Evolutionary conservation across 1,140 invertebrate species (phyloP).

Genomic region (Teleogryllus occipitalis): DNA sequence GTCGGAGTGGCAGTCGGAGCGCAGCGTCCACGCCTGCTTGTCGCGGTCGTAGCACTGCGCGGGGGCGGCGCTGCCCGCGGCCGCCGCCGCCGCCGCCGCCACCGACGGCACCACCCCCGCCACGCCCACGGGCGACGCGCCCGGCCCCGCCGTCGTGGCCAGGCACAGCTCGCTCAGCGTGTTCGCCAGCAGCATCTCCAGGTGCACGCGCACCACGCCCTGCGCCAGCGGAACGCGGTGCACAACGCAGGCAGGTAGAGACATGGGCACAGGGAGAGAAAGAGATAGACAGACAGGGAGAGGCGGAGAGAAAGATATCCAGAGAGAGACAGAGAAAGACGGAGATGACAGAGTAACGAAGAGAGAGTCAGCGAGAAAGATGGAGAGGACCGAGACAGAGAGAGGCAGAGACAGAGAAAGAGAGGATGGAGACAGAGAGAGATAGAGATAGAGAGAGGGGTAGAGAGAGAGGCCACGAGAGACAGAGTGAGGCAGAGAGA

Average conservation of each 20-base stretch:
- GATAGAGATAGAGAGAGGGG: no score
- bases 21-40: constrained; percentile 74
- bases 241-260: neutral
- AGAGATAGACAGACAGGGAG: neutral
- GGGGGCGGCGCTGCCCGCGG: constrained; percentile 17
- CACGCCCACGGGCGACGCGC: constrained; percentile 15
- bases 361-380: neutral
- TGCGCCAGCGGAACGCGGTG: constrained; percentile 19
- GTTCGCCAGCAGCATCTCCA: constrained; percentile 69
- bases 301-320: neutral
- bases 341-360: neutral
- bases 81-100: constrained; percentile 34
- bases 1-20: constrained; percentile 72
- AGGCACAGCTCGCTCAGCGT: constrained; percentile 63
- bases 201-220: constrained; percentile 52
- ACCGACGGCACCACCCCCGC: constrained; percentile 10
- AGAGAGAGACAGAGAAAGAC: neutral
- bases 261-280: neutral
- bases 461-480: no score
- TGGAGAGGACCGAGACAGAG: neutral
- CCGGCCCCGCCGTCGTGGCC: constrained; percentile 26
- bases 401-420: neutral
- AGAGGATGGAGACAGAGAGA: neutral
- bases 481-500: no score
- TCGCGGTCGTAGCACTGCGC: constrained; percentile 76